These are phyloP conservation scores for Apotomis turbidana DNA, from an alignment of 2,888 invertebrate species.

Conservation along the genomic window DNA sequence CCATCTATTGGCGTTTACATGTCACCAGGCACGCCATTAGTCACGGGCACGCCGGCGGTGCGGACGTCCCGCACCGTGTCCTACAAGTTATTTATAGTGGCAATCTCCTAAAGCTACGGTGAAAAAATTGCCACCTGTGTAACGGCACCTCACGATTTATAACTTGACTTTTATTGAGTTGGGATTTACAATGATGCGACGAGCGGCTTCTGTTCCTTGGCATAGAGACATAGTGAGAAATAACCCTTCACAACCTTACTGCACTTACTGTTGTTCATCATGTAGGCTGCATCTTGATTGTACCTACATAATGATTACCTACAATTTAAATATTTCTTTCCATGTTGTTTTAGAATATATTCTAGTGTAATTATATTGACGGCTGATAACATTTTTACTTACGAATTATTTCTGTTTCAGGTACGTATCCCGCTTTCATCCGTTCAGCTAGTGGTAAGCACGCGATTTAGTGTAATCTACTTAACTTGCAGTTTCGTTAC, in stretches of 20 bases:
- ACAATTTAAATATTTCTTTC: too few relatives aligned
- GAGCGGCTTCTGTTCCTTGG: slow-evolving; percentile 3
- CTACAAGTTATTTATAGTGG: slow-evolving; percentile 75
- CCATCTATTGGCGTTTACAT: slow-evolving; percentile 70
- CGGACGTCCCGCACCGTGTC: slow-evolving; percentile 62
- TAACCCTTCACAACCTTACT: too few relatives aligned
- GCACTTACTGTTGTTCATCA: too few relatives aligned
- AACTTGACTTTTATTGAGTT: slow-evolving; percentile 62
- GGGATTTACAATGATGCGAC: slow-evolving; percentile 58
- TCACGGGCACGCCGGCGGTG: slow-evolving; percentile 64
- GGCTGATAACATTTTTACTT: neutral
- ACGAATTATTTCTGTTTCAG: slow-evolving; percentile 30
- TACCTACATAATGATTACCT: too few relatives aligned
- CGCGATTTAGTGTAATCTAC: neutral
- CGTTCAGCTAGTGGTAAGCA: neutral
- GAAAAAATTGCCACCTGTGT: slow-evolving; percentile 69
- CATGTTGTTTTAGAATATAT: too few relatives aligned
- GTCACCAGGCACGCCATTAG: slow-evolving; percentile 69
- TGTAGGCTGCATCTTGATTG: too few relatives aligned
- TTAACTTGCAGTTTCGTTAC: neutral
- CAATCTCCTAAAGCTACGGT: slow-evolving; percentile 69
- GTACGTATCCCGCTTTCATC: slow-evolving; percentile 16
- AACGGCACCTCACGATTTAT: slow-evolving; percentile 66
- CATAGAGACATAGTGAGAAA: neutral
- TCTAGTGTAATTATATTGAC: too few relatives aligned